phyloP scores from a whole-genome alignment of 2,888 invertebrate species.

The Aspidapion aeneum region DNA sequence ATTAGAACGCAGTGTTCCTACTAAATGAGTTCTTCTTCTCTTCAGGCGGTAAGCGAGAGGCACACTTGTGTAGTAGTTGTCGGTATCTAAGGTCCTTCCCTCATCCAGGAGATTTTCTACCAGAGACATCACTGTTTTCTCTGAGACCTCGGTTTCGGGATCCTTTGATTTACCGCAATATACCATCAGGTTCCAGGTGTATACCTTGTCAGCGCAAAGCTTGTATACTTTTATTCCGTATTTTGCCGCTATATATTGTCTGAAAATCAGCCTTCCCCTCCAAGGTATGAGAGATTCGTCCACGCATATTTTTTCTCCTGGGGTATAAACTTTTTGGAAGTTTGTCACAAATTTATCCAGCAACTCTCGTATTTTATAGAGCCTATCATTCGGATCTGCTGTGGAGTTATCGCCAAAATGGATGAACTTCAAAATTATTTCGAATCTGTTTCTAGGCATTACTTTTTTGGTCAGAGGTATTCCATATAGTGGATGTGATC shows the following conservation, averaged over 20 bases:
- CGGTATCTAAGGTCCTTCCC: slow-evolving; percentile 18
- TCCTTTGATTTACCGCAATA: slow-evolving; percentile 16
- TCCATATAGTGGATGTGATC: slow-evolving; percentile 24
- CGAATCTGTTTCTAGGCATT: slow-evolving; percentile 13
- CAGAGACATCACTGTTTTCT: slow-evolving; percentile 16
- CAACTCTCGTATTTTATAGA: slow-evolving; percentile 6
- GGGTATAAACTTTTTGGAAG: slow-evolving; percentile 20
- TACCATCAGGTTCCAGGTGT: slow-evolving; percentile 19
- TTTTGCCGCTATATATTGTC: slow-evolving; percentile 19
- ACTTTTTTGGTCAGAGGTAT: slow-evolving; percentile 15
- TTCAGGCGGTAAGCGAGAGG: slow-evolving; percentile 22
- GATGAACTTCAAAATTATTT: slow-evolving; percentile 3
- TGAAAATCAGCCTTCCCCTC: slow-evolving; percentile 20
- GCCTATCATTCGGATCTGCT: neutral
- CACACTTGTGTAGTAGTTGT: slow-evolving; percentile 27
- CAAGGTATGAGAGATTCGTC: slow-evolving; percentile 20
- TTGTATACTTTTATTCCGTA: slow-evolving; percentile 20
- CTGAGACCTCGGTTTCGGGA: slow-evolving; percentile 6
- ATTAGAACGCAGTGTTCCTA: slow-evolving; percentile 24
- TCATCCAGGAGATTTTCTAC: slow-evolving; percentile 13
- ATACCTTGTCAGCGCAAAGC: slow-evolving; percentile 19
- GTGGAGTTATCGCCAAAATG: slow-evolving; percentile 10
- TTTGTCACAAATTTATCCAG: slow-evolving; percentile 12
- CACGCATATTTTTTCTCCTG: slow-evolving; percentile 22
- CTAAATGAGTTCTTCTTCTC: slow-evolving; percentile 24